Evolutionary conservation across 2,797 vertebrate genomes (phyloP), one percentile per base, ranked within the genome.

Genomic region (Cossypha niveicapilla): DNA sequence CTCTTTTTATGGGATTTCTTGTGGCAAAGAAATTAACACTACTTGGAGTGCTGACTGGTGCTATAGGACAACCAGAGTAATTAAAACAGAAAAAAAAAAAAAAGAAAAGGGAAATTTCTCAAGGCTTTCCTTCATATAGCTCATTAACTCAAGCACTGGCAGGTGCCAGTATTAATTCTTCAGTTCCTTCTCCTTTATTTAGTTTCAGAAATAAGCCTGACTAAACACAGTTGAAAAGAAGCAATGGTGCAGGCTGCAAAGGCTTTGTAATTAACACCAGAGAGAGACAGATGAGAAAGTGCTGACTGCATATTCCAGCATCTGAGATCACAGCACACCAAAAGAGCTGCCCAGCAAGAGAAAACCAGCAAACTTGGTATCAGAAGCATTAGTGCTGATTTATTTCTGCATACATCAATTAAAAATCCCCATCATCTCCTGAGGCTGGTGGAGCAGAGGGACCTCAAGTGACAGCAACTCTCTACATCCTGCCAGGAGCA

Each of bases 181-280:
- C 79, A 88, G 75, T 21, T 92, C 67, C 47, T 90, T 94, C 58
- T 92, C 58, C 44, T 96, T 90, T 74, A 85, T 95, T 92, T 94
- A 44, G 54, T 78, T 90, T 94, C 79, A 89, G 78, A 93, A 95
- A 96, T 74, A 74, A 94, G 90, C 68, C 78, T 93, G 85, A 92
- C 79, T 87, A 77, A 93, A 93, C 62, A 51, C 62, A 82, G 72
- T 57, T 80, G 89, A 92, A 95, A 93, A 94, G 87, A 87, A 92
- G 79, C 44, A 65, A 83, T 87, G 61, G 87, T 28, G 30, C 39
- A 77, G 85, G 79, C 89, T 96, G 87, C 76, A 95, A 88, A 88
- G 62, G 79, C 89, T 90, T 83, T 56, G 50, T 90, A 96, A 93
- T 93, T 94, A 92, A 82, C 66, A 72, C 82, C 58, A 80, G 76